phyloP scores from a whole-genome alignment of 2,113 vertebrate genomes.

The Lophotis ruficrista region DNA sequence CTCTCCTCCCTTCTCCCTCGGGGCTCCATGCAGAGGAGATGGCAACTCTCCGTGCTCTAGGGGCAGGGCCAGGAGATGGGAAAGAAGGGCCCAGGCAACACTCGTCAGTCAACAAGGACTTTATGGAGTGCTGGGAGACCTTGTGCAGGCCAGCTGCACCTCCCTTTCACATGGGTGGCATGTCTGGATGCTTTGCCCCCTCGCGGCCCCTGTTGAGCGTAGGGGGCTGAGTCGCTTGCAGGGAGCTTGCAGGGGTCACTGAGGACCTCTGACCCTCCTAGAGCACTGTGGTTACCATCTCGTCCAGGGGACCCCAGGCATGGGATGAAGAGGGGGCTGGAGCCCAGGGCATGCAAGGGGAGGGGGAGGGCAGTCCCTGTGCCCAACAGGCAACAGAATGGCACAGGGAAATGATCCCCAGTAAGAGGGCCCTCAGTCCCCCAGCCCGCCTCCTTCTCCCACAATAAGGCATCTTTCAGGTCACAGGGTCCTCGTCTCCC shows the following conservation, averaged over 20 bases:
- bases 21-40: background rate
- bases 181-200: background rate
- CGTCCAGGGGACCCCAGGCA: background rate
- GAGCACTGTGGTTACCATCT: background rate
- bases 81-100: background rate
- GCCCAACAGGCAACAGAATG: background rate
- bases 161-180: rapidly evolving
- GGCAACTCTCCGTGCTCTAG: background rate
- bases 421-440: background rate
- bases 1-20: background rate
- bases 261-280: background rate
- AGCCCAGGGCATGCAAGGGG: background rate
- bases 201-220: rapidly evolving
- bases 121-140: background rate
- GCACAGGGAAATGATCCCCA: background rate
- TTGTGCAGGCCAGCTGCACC: rapidly evolving
- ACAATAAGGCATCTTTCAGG: background rate
- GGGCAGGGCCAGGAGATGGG: background rate
- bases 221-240: background rate
- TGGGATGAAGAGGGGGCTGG: background rate
- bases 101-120: background rate
- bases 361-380: background rate
- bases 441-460: background rate
- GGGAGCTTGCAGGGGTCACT: background rate
- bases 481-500: background rate